Conservation (phyloP, 2,888 invertebrate genomes). For the Hyposoter didymator region DNA sequence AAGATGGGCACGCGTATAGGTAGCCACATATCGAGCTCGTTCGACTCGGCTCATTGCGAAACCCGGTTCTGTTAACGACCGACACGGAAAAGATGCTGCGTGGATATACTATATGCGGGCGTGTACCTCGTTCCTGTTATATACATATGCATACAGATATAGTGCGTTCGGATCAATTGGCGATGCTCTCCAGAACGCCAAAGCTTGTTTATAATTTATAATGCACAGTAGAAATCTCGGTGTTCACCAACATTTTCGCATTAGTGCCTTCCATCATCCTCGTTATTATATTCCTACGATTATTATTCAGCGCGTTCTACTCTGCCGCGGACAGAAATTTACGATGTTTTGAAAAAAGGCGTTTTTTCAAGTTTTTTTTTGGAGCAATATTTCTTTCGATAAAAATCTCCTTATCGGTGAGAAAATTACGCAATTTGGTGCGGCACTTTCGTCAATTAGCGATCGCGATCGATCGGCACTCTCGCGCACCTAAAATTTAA, state of each 20-base stretch:
- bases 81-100: slow-evolving; percentile 56
- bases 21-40: slow-evolving; percentile 60
- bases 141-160: slow-evolving; percentile 4
- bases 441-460: not conserved
- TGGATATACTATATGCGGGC: slow-evolving; percentile 59
- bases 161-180: slow-evolving; percentile 72
- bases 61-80: slow-evolving; percentile 69
- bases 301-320: slow-evolving; percentile 27
- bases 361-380: not conserved
- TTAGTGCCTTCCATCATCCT: slow-evolving; percentile 30
- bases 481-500: slow-evolving; percentile 14
- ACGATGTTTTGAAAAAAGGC: not conserved
- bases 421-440: not conserved
- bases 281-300: slow-evolving; percentile 20
- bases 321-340: not conserved
- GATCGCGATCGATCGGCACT: no score
- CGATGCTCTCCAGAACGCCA: slow-evolving; percentile 53
- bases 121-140: slow-evolving; percentile 50
- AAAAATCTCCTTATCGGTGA: not conserved
- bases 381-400: not conserved
- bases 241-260: slow-evolving; percentile 31
- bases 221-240: slow-evolving; percentile 32
- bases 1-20: slow-evolving; percentile 64
- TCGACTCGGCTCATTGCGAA: slow-evolving; percentile 64
- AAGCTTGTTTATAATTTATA: slow-evolving; percentile 65